Conservation (phyloP, 2,797 vertebrate species). For the Mormyrops attenuatus region DNA sequence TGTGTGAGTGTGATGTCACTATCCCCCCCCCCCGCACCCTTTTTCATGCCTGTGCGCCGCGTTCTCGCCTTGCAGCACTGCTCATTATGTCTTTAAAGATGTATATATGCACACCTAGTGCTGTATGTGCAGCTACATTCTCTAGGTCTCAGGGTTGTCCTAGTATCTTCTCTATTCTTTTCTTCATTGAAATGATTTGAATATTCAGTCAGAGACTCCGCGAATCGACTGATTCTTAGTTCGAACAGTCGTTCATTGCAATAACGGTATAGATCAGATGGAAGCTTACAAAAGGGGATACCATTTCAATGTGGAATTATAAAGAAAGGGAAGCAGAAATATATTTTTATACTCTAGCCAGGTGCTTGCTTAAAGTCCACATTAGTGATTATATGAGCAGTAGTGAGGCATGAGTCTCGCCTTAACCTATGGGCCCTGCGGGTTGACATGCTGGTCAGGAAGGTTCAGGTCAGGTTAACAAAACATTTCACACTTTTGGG, state of each 20-base stretch:
- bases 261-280: not conserved
- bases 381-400: not conserved
- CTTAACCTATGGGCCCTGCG: not conserved
- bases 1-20: conserved; percentile 49
- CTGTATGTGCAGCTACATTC: not conserved
- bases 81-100: not conserved
- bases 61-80: not conserved
- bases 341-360: not conserved
- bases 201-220: not conserved
- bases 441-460: not conserved
- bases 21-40: conserved; percentile 10
- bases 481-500: too few relatives aligned
- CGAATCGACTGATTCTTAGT: not conserved
- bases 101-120: not conserved
- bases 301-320: not conserved
- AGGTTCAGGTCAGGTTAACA: too few relatives aligned
- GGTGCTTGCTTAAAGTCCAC: not conserved
- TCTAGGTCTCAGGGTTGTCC: not conserved
- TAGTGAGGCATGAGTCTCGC: not conserved
- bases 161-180: not conserved
- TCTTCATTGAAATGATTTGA: not conserved
- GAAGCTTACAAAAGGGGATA: not conserved
- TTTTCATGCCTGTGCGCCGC: not conserved
- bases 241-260: not conserved
- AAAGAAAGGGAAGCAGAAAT: not conserved